A percentile compares a stretch with the other conserved stretches of the same genome.
These are phyloP conservation scores for Pantherophis alleghaniensis DNA, from an alignment of 2,797 vertebrate genomes.

Conservation along the genomic window DNA sequence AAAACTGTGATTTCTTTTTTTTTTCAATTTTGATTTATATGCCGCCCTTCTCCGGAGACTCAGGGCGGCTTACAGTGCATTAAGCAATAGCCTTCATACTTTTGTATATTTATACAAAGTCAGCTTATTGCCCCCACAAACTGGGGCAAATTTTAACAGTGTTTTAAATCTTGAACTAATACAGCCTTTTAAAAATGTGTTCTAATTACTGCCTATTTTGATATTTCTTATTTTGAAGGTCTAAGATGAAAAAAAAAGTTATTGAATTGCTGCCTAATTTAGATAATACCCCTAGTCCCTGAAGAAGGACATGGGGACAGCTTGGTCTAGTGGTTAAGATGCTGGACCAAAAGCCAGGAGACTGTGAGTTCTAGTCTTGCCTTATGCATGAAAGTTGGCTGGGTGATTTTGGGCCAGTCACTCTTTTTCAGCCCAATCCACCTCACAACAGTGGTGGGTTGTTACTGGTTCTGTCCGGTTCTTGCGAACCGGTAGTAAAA, in stretches of 20 bases:
- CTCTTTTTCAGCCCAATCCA: not conserved
- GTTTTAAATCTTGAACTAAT: not conserved
- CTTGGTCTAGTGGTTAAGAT: not conserved
- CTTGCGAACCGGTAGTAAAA: no score
- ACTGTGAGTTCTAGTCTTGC: not conserved
- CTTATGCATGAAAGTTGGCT: not conserved
- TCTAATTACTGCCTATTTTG: not conserved
- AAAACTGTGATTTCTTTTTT: not conserved
- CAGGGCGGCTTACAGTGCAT: no score
- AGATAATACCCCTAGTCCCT: not conserved
- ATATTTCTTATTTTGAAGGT: not conserved
- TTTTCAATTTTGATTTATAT: no score
- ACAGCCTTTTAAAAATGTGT: not conserved
- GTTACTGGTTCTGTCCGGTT: no score
- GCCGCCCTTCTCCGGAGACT: no score
- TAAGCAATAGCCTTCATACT: no score
- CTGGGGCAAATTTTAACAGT: no score
- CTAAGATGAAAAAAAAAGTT: not conserved
- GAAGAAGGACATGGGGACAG: not conserved
- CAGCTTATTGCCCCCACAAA: no score
- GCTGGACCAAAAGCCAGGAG: not conserved
- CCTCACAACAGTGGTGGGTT: not conserved
- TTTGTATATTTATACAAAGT: no score
- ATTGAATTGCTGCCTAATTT: not conserved
- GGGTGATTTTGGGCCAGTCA: not conserved